A percentile compares a stretch with the other conserved stretches of the same genome.
Conservation (phyloP, 92 coral and sea anemone species). For the Epizoanthus ramosus region DNA sequence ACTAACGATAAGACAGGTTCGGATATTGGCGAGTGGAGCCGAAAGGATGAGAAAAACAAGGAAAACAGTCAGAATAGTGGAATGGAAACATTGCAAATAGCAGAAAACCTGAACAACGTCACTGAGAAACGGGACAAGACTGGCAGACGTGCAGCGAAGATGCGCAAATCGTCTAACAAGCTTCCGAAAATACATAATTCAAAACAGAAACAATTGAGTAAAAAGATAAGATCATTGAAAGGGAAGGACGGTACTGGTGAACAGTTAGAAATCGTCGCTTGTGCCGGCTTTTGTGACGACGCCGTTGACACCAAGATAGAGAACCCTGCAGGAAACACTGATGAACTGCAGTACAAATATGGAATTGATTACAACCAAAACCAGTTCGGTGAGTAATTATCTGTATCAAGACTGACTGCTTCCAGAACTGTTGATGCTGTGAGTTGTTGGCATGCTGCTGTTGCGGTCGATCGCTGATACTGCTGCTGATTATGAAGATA, state of each 20-base stretch:
- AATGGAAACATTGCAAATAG: neutral
- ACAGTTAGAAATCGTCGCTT: neutral
- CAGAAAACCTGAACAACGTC: neutral
- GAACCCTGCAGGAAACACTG: neutral
- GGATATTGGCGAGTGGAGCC: neutral
- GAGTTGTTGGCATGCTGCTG: too few species aligned
- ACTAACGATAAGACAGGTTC: constrained; percentile 1
- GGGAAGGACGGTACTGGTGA: neutral
- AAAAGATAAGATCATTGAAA: neutral
- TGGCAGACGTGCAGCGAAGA: neutral
- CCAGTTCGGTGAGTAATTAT: constrained; percentile 11
- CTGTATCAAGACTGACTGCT: too few species aligned
- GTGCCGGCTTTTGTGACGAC: too few species aligned
- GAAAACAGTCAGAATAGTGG: neutral
- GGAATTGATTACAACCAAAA: constrained; percentile 13
- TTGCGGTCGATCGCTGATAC: too few species aligned
- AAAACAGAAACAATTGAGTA: neutral
- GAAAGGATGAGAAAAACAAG: neutral
- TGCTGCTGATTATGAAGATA: too few species aligned
- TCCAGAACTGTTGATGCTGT: too few species aligned
- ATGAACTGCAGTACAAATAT: neutral
- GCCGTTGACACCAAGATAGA: neutral
- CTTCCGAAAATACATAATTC: neutral
- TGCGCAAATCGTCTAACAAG: constrained; percentile 1
- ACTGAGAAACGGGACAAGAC: neutral